phyloP scores from a whole-genome alignment of 2,113 vertebrate genomes.

The Lycocorax pyrrhopterus region DNA sequence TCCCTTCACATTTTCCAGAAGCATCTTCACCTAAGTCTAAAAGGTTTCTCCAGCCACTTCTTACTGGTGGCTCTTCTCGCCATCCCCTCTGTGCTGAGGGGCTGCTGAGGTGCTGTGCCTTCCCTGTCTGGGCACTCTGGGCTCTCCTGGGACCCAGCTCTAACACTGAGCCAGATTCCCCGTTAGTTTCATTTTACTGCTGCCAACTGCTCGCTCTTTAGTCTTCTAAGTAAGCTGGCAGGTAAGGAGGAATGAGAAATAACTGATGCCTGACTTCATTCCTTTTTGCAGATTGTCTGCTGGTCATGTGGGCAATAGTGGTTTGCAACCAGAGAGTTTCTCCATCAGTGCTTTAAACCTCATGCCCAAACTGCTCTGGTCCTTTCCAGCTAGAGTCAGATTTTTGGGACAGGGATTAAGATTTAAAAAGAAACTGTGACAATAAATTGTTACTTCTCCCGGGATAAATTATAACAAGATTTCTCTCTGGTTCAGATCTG shows the following conservation, averaged over 20 bases:
- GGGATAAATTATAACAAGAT: not conserved
- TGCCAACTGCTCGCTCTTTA: not conserved
- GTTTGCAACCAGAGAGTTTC: not conserved
- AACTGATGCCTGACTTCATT: not conserved
- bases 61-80: not conserved
- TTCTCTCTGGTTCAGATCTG: not conserved
- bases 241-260: not conserved
- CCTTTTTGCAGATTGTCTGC: not conserved
- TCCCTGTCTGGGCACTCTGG: not conserved
- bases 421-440: not conserved
- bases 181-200: not conserved
- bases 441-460: not conserved
- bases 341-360: not conserved
- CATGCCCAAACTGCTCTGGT: not conserved
- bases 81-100: not conserved
- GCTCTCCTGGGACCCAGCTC: not conserved
- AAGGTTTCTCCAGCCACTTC: not conserved
- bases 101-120: not conserved
- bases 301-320: not conserved
- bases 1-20: not conserved
- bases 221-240: not conserved
- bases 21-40: not conserved
- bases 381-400: not conserved
- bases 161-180: not conserved
- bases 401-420: not conserved